These are phyloP conservation scores for Oppia nitens DNA, from an alignment of 1,140 invertebrate genomes.

Conservation along the genomic window DNA sequence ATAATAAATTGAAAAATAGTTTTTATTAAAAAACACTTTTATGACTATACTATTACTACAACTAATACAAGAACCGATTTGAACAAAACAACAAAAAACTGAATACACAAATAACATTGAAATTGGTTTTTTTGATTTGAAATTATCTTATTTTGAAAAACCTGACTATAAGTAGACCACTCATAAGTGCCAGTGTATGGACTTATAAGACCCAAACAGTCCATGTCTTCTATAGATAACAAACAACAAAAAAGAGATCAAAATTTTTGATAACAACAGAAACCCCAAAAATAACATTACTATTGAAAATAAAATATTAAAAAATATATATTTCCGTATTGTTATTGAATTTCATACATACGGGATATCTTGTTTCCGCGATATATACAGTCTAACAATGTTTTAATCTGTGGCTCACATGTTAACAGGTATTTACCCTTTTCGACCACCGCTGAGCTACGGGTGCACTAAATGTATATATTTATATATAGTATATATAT, in stretches of 20 bases:
- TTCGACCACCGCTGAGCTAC: not conserved
- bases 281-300: not conserved
- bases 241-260: not conserved
- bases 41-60: too few relatives aligned
- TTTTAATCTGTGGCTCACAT: not conserved
- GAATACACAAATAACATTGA: too few relatives aligned
- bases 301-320: too few relatives aligned
- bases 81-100: too few relatives aligned
- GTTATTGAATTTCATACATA: too few relatives aligned
- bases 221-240: constrained; percentile 3
- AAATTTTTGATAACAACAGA: not conserved
- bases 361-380: constrained; percentile 7
- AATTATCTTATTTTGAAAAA: not conserved
- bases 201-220: constrained; percentile 8
- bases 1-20: too few relatives aligned
- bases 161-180: constrained; percentile 13
- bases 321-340: too few relatives aligned
- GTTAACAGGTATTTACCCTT: constrained; percentile 4
- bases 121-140: too few relatives aligned
- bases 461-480: too few relatives aligned
- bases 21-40: too few relatives aligned
- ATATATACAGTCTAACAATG: constrained; percentile 9
- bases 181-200: constrained; percentile 10
- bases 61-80: too few relatives aligned
- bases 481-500: not conserved